Conservation (phyloP, 2,113 vertebrate genomes). For the Sinocyclocheilus maitianheensis region DNA sequence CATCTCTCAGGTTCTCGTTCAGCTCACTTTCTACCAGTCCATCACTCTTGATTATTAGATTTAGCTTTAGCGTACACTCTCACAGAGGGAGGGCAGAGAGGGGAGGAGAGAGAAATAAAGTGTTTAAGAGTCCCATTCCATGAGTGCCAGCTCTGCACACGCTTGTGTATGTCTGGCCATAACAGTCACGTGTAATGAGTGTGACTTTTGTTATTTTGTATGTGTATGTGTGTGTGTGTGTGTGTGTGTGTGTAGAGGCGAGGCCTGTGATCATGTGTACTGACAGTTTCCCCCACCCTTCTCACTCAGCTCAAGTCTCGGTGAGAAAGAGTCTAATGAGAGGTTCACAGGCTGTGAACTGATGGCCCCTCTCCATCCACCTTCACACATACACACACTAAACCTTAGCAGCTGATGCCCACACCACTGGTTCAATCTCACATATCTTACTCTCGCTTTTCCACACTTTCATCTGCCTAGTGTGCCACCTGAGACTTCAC, state of each 20-base stretch:
- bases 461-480: constrained; percentile 57
- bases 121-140: constrained; percentile 41
- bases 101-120: constrained; percentile 10
- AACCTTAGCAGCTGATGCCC: constrained; percentile 57
- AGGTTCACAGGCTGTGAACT: constrained; percentile 78
- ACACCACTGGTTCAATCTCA: constrained; percentile 52
- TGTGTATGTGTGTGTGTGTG: constrained; percentile 43
- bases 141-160: constrained; percentile 46
- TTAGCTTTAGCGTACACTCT: constrained; percentile 47
- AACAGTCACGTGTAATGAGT: constrained; percentile 57
- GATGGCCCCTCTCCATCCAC: constrained; percentile 58
- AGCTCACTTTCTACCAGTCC: constrained; percentile 48
- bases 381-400: constrained; percentile 51
- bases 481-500: constrained; percentile 59
- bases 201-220: constrained; percentile 51
- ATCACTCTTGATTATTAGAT: constrained; percentile 59
- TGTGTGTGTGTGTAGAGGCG: constrained; percentile 44
- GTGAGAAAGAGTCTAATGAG: constrained; percentile 75
- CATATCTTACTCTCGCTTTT: constrained; percentile 56
- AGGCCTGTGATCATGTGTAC: constrained; percentile 58
- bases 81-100: constrained; percentile 34
- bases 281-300: constrained; percentile 54
- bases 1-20: constrained; percentile 16
- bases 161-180: constrained; percentile 40
- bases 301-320: constrained; percentile 50